Evolutionary conservation across 2,113 vertebrate genomes (phyloP).

Genomic region (Prochilodus magdalenae): DNA sequence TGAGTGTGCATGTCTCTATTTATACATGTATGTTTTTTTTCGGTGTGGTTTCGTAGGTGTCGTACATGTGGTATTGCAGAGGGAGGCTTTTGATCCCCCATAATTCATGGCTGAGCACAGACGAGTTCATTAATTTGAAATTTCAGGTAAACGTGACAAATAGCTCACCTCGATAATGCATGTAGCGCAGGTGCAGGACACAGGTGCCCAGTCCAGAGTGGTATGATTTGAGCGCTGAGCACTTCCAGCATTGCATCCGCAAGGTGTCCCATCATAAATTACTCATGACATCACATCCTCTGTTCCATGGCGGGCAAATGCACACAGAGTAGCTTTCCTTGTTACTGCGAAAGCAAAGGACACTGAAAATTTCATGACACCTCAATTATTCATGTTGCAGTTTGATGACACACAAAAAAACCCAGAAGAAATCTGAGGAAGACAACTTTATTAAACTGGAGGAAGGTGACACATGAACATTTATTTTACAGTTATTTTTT

Average conservation of each 20-base stretch:
- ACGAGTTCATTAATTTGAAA: constrained; percentile 38
- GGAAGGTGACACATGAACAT: not conserved
- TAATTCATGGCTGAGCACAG: constrained; percentile 44
- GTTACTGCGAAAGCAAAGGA: constrained; percentile 63
- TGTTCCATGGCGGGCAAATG: constrained; percentile 26
- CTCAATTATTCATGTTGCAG: constrained; percentile 69
- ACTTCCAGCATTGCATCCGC: constrained; percentile 14
- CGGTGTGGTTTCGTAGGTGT: not conserved
- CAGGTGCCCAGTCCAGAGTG: constrained; percentile 41
- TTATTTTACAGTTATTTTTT: not conserved
- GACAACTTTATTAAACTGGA: not conserved
- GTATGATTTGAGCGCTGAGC: constrained; percentile 34
- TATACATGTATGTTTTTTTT: constrained; percentile 26
- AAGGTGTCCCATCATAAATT: constrained; percentile 71
- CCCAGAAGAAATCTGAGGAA: not conserved
- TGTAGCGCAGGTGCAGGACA: constrained; percentile 40
- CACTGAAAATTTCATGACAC: constrained; percentile 67
- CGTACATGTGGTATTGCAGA: constrained; percentile 31
- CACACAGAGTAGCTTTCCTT: constrained; percentile 75
- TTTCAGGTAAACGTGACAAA: constrained; percentile 41
- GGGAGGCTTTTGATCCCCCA: constrained; percentile 34
- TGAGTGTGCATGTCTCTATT: constrained; percentile 10
- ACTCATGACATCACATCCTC: constrained; percentile 66
- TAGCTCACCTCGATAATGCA: constrained; percentile 27
- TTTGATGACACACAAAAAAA: constrained; percentile 58